Evolutionary conservation across 2,888 invertebrate genomes (phyloP).

Genomic region (Opisthograptis luteolata): DNA sequence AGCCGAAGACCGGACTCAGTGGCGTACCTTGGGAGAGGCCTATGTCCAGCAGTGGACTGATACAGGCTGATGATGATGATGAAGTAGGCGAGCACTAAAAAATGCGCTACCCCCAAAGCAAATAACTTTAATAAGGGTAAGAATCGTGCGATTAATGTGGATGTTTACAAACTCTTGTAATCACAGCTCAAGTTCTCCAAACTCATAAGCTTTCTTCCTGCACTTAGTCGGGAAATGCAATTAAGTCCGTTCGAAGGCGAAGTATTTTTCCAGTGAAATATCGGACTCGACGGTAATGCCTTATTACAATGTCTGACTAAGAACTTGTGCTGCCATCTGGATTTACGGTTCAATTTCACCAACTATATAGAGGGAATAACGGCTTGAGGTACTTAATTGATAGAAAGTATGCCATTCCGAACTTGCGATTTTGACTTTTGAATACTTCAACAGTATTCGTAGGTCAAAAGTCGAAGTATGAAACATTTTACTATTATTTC

Average conservation of each 20-base stretch:
- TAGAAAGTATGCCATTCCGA: background rate
- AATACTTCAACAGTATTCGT: too few species aligned
- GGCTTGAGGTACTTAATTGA: background rate
- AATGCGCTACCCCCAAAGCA: too few species aligned
- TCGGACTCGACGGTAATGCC: constrained; percentile 37
- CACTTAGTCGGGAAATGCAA: constrained; percentile 21
- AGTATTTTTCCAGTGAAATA: constrained; percentile 34
- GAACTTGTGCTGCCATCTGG: constrained; percentile 36
- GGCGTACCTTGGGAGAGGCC: too few species aligned
- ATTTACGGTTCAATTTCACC: constrained; percentile 39
- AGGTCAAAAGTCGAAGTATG: too few species aligned
- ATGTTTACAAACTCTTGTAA: background rate
- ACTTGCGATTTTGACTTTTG: background rate
- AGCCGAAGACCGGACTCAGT: too few species aligned
- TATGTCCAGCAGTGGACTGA: too few species aligned
- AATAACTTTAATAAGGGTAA: too few species aligned
- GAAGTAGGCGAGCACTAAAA: too few species aligned
- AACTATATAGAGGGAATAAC: constrained; percentile 30
- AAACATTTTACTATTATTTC: too few species aligned
- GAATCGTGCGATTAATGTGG: too few species aligned
- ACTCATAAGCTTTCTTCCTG: constrained; percentile 11
- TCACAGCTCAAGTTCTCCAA: constrained; percentile 1
- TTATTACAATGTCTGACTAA: constrained; percentile 38
- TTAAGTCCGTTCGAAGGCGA: constrained; percentile 17
- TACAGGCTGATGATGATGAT: too few species aligned